Evolutionary conservation across 2,888 invertebrate species (phyloP), one percentile per base, ranked within the genome.

Genomic region (Sarcophaga rosellei): DNA sequence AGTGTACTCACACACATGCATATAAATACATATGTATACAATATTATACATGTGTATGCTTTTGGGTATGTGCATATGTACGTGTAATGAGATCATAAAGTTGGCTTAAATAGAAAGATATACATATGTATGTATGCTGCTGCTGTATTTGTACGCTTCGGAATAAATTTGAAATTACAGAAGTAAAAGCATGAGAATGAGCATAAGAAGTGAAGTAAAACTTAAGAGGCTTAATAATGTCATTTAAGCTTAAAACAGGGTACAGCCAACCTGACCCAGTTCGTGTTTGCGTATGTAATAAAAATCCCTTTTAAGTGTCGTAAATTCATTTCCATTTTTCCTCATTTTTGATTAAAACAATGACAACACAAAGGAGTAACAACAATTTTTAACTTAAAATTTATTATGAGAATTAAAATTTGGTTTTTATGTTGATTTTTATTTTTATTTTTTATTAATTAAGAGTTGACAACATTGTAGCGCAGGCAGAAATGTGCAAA

Each of bases 161-260:
- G 17, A 23, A 23, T 23, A 23, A 23, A 23, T 21, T 15, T 21
- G 62, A 53, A 53, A 53, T 17, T 53, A 53, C 17, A 53, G 53
- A 12, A 53, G 11, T 15, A 15, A 25, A 3, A 63, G 21, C 8
- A 23, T 21, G n/a, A 35, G 17, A 8, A 35, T 2, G n/a, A 35
- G 17, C 17, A 35, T 2, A 1, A 15, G 65, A 17, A n/a, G 35
- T 35, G 3, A 23, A 63, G 25, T 63, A n/a, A 35, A 53, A 53
- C 17, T 53, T 53, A 63, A 73, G 47, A 63, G 20, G 17, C 62
- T 74, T 74, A 74, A 47, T 63, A 74, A 74, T 74, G 47, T 47
- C 11, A 63, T 74, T 74, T 47, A n/a, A 62, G 62, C 59, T 45
- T 17, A 57, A 57, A 72, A 59, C 17, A 53, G 53, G 15, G 53